phyloP scores from a whole-genome alignment of 2,888 invertebrate species.

The Agrotis puta region DNA sequence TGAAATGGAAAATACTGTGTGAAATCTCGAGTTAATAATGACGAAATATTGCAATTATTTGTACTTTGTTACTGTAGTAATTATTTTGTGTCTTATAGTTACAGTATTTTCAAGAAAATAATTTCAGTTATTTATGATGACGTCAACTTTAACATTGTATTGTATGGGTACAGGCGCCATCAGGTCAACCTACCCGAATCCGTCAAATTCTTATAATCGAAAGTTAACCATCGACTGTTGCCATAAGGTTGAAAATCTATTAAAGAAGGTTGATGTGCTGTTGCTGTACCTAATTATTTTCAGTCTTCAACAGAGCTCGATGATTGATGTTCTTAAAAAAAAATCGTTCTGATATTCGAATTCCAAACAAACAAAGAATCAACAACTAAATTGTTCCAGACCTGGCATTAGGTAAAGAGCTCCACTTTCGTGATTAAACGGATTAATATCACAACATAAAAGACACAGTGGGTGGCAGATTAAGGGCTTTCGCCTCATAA shows the following conservation, averaged over 20 bases:
- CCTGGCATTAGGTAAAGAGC: slow-evolving; percentile 47
- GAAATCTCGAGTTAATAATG: neutral
- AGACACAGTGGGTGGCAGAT: slow-evolving; percentile 40
- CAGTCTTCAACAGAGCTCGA: no score
- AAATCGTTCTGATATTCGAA: neutral
- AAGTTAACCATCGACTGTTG: no score
- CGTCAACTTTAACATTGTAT: neutral
- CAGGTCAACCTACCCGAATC: no score
- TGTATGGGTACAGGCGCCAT: no score
- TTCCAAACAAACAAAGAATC: slow-evolving; percentile 23
- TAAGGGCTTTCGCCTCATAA: slow-evolving; percentile 20
- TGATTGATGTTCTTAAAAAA: no score
- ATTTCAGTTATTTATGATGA: neutral
- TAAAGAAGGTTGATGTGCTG: no score
- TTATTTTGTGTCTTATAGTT: neutral
- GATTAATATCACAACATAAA: slow-evolving; percentile 63
- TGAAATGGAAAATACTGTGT: neutral
- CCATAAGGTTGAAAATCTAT: no score
- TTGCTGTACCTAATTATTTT: no score
- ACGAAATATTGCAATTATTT: neutral
- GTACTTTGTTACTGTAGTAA: neutral
- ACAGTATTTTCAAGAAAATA: neutral
- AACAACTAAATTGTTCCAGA: slow-evolving; percentile 30
- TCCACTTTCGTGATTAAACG: slow-evolving; percentile 71
- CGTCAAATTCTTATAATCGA: no score